Conservation (phyloP, 2,888 invertebrate species). For the Metalampra italica region DNA sequence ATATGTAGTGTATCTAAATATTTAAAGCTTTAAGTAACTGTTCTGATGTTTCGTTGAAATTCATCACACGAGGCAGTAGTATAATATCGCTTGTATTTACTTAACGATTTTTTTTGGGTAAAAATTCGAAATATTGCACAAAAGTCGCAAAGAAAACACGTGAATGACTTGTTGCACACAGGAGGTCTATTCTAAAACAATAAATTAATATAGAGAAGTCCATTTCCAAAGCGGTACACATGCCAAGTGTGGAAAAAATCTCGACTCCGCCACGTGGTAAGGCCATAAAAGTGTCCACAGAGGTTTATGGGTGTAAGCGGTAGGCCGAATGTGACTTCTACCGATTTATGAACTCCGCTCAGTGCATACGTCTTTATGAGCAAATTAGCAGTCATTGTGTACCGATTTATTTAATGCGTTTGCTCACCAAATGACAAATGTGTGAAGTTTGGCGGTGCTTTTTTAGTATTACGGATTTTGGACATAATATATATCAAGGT, state of each 20-base stretch:
- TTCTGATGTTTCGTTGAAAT: too few relatives aligned
- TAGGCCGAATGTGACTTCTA: conserved; percentile 70
- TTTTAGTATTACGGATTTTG: conserved; percentile 24
- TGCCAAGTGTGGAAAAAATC: conserved; percentile 75
- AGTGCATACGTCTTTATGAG: conserved; percentile 75
- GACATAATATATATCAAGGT: conserved; percentile 30
- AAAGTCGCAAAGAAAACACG: conserved; percentile 1
- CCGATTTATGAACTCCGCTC: conserved; percentile 67
- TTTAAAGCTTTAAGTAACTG: too few relatives aligned
- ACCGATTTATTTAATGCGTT: conserved; percentile 65
- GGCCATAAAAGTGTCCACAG: conserved; percentile 75
- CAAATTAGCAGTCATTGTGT: conserved; percentile 77
- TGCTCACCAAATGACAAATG: conserved; percentile 60
- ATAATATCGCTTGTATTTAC: too few relatives aligned
- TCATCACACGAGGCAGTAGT: too few relatives aligned
- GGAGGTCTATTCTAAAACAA: conserved; percentile 67
- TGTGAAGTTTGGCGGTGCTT: conserved; percentile 53
- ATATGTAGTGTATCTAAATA: too few relatives aligned
- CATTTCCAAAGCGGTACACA: conserved; percentile 55
- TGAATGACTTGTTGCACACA: conserved; percentile 24
- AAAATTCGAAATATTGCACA: conserved; percentile 5
- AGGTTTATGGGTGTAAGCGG: conserved; percentile 76
- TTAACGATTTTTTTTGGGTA: too few relatives aligned
- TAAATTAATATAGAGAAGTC: conserved; percentile 65
- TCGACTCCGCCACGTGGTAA: conserved; percentile 67